Conservation (phyloP, 2,797 vertebrate genomes). For the Sebastes kiyomatsui region DNA sequence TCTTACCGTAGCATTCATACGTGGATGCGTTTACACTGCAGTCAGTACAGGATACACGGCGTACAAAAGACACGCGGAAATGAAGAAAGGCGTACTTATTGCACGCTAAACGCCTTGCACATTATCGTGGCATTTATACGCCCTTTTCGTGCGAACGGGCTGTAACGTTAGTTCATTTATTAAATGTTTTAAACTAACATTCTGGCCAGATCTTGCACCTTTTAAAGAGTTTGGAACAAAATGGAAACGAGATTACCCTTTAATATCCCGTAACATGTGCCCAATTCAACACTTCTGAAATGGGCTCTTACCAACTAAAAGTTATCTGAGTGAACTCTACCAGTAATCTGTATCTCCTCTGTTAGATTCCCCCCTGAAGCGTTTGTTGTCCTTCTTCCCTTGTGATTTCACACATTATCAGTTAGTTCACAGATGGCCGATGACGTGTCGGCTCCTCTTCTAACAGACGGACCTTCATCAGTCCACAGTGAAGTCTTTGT, state of each 20-base stretch:
- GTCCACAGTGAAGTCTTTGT: neutral
- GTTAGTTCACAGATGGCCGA: constrained; percentile 15
- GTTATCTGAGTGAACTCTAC: neutral
- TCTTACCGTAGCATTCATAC: no score
- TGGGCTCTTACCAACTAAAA: neutral
- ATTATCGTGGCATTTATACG: no score
- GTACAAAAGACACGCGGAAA: no score
- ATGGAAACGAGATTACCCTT: neutral
- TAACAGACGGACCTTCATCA: neutral
- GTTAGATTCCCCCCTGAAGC: neutral
- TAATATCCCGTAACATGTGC: neutral
- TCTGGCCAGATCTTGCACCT: no score
- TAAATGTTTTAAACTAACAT: no score
- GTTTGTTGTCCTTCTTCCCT: neutral
- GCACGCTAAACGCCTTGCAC: no score
- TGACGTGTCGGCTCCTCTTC: neutral
- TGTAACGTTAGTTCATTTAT: no score
- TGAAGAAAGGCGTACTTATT: no score
- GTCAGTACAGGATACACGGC: no score
- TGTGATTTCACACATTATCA: neutral
- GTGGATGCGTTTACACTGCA: no score
- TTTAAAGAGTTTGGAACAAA: neutral
- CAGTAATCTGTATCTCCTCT: neutral
- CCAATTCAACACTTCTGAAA: neutral
- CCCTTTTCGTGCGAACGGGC: no score